A percentile compares a stretch with the other conserved stretches of the same genome.
Conservation (phyloP, 2,113 vertebrate species). For the Leptobrachium leishanense region DNA sequence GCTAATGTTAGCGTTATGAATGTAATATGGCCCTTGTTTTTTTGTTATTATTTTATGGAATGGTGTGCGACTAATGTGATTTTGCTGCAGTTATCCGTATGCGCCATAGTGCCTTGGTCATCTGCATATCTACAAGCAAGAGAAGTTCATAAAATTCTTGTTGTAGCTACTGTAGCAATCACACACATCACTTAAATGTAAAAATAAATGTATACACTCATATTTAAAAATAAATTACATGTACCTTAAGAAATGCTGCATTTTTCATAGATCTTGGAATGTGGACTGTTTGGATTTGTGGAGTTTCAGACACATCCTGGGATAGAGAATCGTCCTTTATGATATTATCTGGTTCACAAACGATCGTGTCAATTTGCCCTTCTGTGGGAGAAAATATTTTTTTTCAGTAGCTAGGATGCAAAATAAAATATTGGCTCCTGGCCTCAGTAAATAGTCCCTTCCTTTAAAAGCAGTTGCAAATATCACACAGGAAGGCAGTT, state of each 20-base stretch:
- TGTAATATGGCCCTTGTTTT: no score
- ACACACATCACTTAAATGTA: no score
- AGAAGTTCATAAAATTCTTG: no score
- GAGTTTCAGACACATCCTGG: constrained; percentile 51
- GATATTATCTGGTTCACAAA: constrained; percentile 44
- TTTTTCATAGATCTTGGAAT: constrained; percentile 63
- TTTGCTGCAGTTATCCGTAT: no score
- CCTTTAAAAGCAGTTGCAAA: background rate
- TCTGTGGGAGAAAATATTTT: constrained; percentile 7
- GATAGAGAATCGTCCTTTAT: constrained; percentile 31
- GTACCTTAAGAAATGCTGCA: constrained; percentile 69
- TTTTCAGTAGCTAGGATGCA: background rate
- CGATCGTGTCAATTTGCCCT: background rate
- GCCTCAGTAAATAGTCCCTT: background rate
- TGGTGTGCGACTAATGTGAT: no score
- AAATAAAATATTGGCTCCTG: background rate
- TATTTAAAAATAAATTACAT: background rate
- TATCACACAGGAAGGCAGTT: no score
- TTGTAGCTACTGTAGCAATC: no score
- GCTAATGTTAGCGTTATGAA: no score
- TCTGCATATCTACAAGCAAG: no score
- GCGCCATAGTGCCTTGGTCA: no score
- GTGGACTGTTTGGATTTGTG: constrained; percentile 61
- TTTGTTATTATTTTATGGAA: no score
- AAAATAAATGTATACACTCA: no score